Conservation (phyloP, 2,797 vertebrate genomes). For the Lophius americanus region DNA sequence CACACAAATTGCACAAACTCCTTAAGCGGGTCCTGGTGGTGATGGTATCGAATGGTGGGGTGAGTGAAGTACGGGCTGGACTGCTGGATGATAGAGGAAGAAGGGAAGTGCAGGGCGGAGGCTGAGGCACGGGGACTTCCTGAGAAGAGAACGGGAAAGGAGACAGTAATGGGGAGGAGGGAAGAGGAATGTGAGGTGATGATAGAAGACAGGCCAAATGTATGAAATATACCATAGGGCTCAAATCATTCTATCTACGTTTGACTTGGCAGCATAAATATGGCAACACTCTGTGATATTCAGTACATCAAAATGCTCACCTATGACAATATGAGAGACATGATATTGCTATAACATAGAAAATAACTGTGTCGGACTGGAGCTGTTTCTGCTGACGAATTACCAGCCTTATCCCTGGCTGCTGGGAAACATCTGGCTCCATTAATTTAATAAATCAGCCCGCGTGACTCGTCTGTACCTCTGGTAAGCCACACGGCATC, state of each 20-base stretch:
- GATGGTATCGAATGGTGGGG: constrained; percentile 97
- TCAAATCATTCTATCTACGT: constrained; percentile 21
- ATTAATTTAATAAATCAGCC: constrained; percentile 65
- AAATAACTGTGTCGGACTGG: constrained; percentile 52
- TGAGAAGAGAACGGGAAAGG: constrained; percentile 61
- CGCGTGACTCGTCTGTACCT: constrained; percentile 50
- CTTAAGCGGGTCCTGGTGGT: constrained; percentile 97
- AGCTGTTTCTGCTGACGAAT: constrained; percentile 60
- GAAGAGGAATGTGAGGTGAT: constrained; percentile 29
- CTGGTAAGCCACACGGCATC: constrained; percentile 47
- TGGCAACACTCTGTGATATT: constrained; percentile 8
- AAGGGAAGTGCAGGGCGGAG: constrained; percentile 95
- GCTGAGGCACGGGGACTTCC: constrained; percentile 94
- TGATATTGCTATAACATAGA: constrained; percentile 46
- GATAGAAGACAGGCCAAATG: constrained; percentile 28
- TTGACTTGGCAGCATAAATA: constrained; percentile 16
- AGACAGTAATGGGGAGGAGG: constrained; percentile 21
- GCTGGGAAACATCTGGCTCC: constrained; percentile 70
- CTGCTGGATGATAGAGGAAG: constrained; percentile 96
- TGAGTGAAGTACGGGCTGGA: constrained; percentile 96
- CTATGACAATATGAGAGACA: constrained; percentile 30
- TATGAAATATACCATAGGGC: constrained; percentile 23
- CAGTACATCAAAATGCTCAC: constrained; percentile 42
- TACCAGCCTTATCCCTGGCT: constrained; percentile 60
- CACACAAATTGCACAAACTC: constrained; percentile 98